Base-by-base conservation (phyloP, 2,888 invertebrate genomes). In the Eudemis profundana region DNA sequence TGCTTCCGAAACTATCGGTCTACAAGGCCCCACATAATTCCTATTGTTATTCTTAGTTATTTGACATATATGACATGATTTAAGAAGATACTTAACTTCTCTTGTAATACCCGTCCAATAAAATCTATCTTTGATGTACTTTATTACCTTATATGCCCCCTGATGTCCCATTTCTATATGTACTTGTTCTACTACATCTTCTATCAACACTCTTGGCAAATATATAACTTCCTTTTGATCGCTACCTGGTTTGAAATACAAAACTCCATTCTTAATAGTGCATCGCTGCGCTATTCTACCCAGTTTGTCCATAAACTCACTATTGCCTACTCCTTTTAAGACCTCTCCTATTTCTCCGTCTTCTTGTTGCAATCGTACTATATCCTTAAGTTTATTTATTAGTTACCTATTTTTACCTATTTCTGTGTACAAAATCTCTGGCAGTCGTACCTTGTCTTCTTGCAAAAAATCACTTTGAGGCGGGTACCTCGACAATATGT, bases 131-230 rank as follows among this genome's bases (percentile, higher is more conserved):
- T 51, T 69, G 0, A 73, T 14, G 36, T 70, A 71, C 53, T 69
- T 72, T 0, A 68, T 56, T 3, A 71, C 46, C 42, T 73, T 74
- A 47, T 49, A 69, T 0, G 67, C 47, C 3, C 74, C 72, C 42
- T 71, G 70, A 56, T 74, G 73, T 0, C 72, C 73, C 72, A 73
- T 73, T 40, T 74, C 74, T 33, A 29, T 0, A 40, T 74, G 72
- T 5, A 69, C 33, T 21, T 71, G 70, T 17, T 8, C 21, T 5
- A 65, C 51, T 17, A 70, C 19, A 0, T 63, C 59, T 14, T 12
- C 23, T 8, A 51, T 42, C 17, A 69, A 42, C 0, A 0, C 4
- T 4, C 40, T 17, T 0, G 71, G 71, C 38, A 66, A 53, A 51
- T 66, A 68, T 2, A 67, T 10, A 1, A 69, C 66, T 17, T 29